Base-by-base conservation (phyloP, 2,888 invertebrate genomes). In the Hypomecis atomaria region DNA sequence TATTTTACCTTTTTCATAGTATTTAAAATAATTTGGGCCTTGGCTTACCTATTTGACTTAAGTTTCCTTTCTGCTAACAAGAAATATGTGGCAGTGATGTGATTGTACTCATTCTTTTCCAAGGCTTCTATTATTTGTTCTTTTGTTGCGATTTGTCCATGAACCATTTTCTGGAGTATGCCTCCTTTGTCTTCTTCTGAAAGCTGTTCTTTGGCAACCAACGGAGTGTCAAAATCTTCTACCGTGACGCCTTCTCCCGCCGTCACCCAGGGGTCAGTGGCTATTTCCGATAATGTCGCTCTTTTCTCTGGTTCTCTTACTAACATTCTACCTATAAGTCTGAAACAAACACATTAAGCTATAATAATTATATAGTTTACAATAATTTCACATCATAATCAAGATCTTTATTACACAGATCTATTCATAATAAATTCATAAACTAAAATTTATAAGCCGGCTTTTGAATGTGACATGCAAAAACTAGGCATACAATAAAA, bases 51-150 rank as follows among this genome's bases (percentile, higher is more conserved):
- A 81, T 96, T 95, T 56, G 96, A 95, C 71, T 97, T 94, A 48
- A 99, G 93, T 85, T 98, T 97, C 71, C 98, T 94, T 90, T 99
- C 99, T 10, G 99, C 99, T 76, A 99, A 92, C 75, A 99, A 94
- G 91, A 97, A 99, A 91, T 99, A 99, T 23, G 99, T 99, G 52
- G 99, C 99, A 38, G 99, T 99, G 79, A 99, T 96, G 88, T 99
- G 98, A 92, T 98, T 98, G 90, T 99, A 99, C 83, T 98, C 98
- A 90, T 99, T 98, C 83, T 96, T 97, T 83, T 99, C 98, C 80
- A 99, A 92, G 61, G 98, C 96, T 96, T 97, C 97, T 77, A 97
- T 89, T 74, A 99, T 99, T 84, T 98, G 96, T 83, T 99, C 99
- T 89, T 98, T 98, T 59, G 96, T 95, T 60, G 98, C 99, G 68